phyloP scores from a whole-genome alignment of 2,797 vertebrate species.

The Hippoglossus hippoglossus region DNA sequence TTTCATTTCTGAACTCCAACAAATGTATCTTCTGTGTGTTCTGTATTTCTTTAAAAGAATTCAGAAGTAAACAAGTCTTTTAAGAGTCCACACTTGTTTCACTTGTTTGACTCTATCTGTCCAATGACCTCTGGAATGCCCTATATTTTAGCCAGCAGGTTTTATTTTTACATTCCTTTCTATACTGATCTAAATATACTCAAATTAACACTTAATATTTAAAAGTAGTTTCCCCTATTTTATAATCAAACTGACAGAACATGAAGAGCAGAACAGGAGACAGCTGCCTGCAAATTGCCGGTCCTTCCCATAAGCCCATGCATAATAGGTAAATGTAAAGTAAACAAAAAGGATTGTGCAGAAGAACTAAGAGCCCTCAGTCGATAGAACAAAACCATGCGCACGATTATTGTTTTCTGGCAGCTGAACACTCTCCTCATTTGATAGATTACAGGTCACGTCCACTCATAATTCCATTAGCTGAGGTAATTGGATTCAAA shows the following conservation, averaged over 20 bases:
- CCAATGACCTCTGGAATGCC: too few relatives aligned
- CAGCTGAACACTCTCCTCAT: constrained; percentile 28
- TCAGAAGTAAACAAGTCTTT: too few relatives aligned
- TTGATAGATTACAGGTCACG: constrained; percentile 48
- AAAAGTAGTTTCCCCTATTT: too few relatives aligned
- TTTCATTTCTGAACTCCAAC: neutral
- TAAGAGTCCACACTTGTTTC: too few relatives aligned
- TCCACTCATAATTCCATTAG: constrained; percentile 54
- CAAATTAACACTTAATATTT: too few relatives aligned
- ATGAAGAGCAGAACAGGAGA: too few relatives aligned
- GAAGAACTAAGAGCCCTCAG: constrained; percentile 12
- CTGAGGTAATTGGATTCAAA: constrained; percentile 50
- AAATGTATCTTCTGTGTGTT: neutral
- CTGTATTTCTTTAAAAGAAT: too few relatives aligned
- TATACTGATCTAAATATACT: too few relatives aligned
- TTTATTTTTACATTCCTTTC: too few relatives aligned
- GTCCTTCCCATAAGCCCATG: neutral
- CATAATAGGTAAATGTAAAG: neutral
- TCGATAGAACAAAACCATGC: neutral
- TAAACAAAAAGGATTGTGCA: constrained; percentile 18
- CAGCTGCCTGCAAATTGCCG: neutral
- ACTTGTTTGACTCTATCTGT: too few relatives aligned
- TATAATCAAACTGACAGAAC: too few relatives aligned
- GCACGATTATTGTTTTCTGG: constrained; percentile 21
- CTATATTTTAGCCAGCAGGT: too few relatives aligned